A percentile compares a stretch with the other conserved stretches of the same genome.
phyloP scores from a whole-genome alignment of 2,113 vertebrate species.

The Puffinus mauretanicus region DNA sequence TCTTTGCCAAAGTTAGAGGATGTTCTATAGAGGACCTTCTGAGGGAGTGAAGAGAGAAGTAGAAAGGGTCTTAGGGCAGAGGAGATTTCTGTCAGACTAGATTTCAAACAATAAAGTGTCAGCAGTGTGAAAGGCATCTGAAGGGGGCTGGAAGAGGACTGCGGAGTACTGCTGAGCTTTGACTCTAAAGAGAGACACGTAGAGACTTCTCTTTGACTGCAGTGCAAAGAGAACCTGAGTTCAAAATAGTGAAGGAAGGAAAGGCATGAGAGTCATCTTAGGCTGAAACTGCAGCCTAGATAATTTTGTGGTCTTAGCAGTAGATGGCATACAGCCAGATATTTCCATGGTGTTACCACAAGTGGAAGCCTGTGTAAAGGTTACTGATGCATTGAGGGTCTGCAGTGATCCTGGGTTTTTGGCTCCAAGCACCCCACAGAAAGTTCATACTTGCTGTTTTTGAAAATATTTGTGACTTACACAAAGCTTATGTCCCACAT shows the following conservation, averaged over 20 bases:
- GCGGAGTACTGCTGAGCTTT: not conserved
- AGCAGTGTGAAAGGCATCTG: not conserved
- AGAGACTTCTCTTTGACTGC: not conserved
- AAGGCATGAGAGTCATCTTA: not conserved
- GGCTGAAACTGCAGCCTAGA: not conserved
- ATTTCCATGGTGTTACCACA: not conserved
- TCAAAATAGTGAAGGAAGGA: not conserved
- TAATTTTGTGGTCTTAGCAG: not conserved
- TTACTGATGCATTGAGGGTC: not conserved
- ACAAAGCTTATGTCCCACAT: not conserved
- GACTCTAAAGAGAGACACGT: not conserved
- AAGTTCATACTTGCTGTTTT: not conserved
- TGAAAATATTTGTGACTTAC: not conserved
- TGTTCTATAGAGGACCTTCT: not conserved
- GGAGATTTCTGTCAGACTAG: not conserved
- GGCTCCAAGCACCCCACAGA: not conserved
- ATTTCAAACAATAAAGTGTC: not conserved
- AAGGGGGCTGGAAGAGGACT: not conserved
- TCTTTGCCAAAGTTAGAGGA: not conserved
- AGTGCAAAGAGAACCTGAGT: not conserved
- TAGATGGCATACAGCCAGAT: not conserved
- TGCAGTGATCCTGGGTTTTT: not conserved
- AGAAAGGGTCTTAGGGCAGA: not conserved
- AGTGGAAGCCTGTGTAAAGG: not conserved
- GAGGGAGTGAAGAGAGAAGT: not conserved